Conservation (phyloP, 2,113 vertebrate genomes). For the Microtus oregoni region DNA sequence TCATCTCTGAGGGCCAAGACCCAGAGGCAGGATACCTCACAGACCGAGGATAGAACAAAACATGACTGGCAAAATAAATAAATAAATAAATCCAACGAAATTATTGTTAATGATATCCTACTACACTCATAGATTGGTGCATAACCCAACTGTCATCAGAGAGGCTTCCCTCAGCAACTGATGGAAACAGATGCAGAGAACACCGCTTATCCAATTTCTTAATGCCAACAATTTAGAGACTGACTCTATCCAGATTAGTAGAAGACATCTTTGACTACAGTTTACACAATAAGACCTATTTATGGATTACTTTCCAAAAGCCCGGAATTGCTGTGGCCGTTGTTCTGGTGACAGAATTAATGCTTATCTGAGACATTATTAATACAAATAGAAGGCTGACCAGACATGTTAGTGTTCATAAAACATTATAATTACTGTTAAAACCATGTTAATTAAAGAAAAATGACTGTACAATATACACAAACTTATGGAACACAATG, state of each 20-base stretch:
- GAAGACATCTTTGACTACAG: background rate
- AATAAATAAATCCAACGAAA: background rate
- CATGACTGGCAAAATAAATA: background rate
- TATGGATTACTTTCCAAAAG: background rate
- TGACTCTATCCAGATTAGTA: background rate
- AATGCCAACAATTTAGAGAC: background rate
- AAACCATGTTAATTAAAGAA: background rate
- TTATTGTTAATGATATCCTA: background rate
- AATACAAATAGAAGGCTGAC: background rate
- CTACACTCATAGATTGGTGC: background rate
- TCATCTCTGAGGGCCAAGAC: background rate
- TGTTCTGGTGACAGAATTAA: background rate
- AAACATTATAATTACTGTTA: background rate
- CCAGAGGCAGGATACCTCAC: background rate
- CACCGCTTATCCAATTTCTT: background rate
- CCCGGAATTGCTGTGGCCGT: background rate
- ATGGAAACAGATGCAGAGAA: background rate
- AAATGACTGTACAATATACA: no score
- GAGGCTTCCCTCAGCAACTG: background rate
- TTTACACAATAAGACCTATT: background rate
- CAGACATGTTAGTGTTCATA: background rate
- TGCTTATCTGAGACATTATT: background rate
- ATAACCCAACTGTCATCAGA: background rate
- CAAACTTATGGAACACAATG: no score
- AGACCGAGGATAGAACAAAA: background rate